These are phyloP conservation scores for Triplophysa bombifrons DNA, from an alignment of 2,797 vertebrate species.

Conservation along the genomic window DNA sequence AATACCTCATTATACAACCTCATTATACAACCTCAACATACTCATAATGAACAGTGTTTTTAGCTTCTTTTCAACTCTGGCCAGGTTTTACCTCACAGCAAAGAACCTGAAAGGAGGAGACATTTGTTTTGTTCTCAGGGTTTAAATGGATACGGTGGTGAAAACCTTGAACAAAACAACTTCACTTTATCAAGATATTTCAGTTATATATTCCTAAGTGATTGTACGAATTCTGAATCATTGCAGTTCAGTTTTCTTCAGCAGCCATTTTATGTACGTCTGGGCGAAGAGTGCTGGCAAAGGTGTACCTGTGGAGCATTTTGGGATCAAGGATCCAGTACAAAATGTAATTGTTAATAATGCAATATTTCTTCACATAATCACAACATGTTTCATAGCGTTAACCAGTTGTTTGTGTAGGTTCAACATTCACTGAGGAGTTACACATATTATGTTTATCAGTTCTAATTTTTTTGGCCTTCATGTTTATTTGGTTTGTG, in stretches of 20 bases:
- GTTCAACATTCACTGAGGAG: not conserved
- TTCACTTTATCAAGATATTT: slow-evolving; percentile 75
- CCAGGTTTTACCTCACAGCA: slow-evolving; percentile 86
- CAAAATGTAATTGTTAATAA: slow-evolving; percentile 17
- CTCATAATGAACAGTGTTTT: slow-evolving; percentile 80
- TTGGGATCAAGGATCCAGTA: slow-evolving; percentile 7
- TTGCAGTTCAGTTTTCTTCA: slow-evolving; percentile 64
- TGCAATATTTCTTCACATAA: slow-evolving; percentile 2
- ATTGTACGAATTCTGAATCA: slow-evolving; percentile 72
- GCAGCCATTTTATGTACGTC: slow-evolving; percentile 68
- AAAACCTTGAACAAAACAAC: slow-evolving; percentile 70
- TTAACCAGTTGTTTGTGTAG: not conserved
- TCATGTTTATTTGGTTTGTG: not conserved
- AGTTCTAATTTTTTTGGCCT: not conserved
- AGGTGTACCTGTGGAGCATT: slow-evolving; percentile 34
- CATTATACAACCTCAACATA: slow-evolving; percentile 78
- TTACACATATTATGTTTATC: slow-evolving; percentile 11
- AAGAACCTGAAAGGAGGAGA: slow-evolving; percentile 78
- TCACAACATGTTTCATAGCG: not conserved
- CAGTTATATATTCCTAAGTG: slow-evolving; percentile 75
- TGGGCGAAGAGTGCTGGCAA: slow-evolving; percentile 71
- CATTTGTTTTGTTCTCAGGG: slow-evolving; percentile 54
- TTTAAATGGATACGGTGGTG: slow-evolving; percentile 72
- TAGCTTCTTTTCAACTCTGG: slow-evolving; percentile 69
- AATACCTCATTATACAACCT: slow-evolving; percentile 86